Conservation (phyloP, 2,888 invertebrate genomes). For the Camponotus fellah region DNA sequence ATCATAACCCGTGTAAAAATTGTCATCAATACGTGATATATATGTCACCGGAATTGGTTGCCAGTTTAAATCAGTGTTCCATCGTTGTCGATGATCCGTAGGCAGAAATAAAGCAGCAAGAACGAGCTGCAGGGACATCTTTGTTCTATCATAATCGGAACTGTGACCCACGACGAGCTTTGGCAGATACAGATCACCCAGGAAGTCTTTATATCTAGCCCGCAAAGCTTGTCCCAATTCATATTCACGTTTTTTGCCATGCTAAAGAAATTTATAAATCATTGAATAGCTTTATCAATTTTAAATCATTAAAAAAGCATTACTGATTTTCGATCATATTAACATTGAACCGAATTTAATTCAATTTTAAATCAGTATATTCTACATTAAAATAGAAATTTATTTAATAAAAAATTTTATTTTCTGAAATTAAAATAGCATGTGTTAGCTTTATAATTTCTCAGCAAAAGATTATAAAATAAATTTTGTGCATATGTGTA, state of each 20-base stretch:
- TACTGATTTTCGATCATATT: not conserved
- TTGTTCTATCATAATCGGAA: constrained; percentile 91
- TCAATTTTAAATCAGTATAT: not conserved
- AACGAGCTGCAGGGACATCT: constrained; percentile 91
- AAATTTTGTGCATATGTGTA: not conserved
- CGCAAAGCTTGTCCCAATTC: constrained; percentile 87
- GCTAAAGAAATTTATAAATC: constrained; percentile 82
- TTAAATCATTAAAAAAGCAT: not conserved
- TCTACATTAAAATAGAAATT: not conserved
- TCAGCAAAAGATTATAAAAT: not conserved
- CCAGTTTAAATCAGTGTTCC: constrained; percentile 89
- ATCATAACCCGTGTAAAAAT: constrained; percentile 68
- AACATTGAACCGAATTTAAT: not conserved
- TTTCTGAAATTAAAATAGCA: not conserved
- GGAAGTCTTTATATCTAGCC: constrained; percentile 85
- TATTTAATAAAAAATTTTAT: not conserved
- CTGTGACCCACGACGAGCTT: constrained; percentile 86
- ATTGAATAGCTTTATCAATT: not conserved
- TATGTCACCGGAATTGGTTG: constrained; percentile 89
- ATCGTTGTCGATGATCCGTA: constrained; percentile 86
- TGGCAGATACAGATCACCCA: constrained; percentile 86
- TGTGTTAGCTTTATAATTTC: not conserved
- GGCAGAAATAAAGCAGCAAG: constrained; percentile 91
- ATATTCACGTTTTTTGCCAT: constrained; percentile 87
- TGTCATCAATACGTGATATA: constrained; percentile 62